These are phyloP conservation scores for Eptesicus fuscus DNA, from an alignment of 2,113 vertebrate genomes.

Conservation along the genomic window DNA sequence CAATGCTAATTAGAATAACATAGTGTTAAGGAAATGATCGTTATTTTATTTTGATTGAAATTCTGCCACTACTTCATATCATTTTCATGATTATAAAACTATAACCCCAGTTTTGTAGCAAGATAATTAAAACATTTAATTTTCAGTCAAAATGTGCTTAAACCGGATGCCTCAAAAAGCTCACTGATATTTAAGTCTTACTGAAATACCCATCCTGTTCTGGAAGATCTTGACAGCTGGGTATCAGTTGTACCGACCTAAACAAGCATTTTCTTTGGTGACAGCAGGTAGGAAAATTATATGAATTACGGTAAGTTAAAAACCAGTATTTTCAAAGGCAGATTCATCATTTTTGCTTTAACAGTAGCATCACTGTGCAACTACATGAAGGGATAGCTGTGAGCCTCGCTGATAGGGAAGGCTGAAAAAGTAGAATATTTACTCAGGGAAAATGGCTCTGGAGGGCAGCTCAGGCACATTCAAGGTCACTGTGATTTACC, in stretches of 20 bases:
- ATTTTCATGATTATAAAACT: slow-evolving; percentile 32
- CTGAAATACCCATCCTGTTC: not conserved
- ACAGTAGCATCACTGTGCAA: not conserved
- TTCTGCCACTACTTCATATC: not conserved
- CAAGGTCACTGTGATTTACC: not conserved
- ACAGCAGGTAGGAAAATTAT: not conserved
- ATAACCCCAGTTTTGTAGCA: not conserved
- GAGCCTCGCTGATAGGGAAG: not conserved
- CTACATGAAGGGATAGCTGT: not conserved
- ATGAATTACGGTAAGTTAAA: not conserved
- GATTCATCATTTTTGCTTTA: not conserved
- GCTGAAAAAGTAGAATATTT: not conserved
- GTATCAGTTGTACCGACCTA: not conserved
- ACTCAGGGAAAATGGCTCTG: not conserved
- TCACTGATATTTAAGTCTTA: not conserved
- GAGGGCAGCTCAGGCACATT: not conserved
- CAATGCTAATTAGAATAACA: not conserved
- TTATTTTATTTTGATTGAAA: not conserved
- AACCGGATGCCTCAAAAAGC: not conserved
- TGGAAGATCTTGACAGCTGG: not conserved
- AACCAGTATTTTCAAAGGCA: not conserved
- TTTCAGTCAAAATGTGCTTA: slow-evolving; percentile 7
- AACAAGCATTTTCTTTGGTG: not conserved
- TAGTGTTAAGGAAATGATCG: not conserved
- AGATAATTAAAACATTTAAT: slow-evolving; percentile 17